Conservation (phyloP, 2,888 invertebrate genomes). For the Polymixis lichenea region DNA sequence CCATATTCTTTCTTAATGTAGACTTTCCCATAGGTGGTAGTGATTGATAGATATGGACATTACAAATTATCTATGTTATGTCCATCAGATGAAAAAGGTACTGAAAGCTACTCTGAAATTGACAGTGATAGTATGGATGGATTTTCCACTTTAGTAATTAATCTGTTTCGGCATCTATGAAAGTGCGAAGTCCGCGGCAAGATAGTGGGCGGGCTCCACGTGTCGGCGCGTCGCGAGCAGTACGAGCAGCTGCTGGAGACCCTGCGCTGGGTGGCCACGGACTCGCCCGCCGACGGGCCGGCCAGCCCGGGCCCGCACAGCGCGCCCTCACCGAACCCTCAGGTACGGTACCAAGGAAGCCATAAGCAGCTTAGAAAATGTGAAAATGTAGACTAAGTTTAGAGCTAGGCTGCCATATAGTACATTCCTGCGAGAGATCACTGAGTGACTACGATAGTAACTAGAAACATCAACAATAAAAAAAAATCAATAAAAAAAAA, state of each 20-base stretch:
- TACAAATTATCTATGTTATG: neutral
- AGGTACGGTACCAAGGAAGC: conserved; percentile 22
- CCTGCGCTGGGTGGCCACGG: conserved; percentile 78
- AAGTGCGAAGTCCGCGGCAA: conserved; percentile 92
- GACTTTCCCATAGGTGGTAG: neutral
- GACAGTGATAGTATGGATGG: too few species aligned
- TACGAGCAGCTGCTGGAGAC: conserved; percentile 97
- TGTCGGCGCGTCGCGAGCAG: conserved; percentile 96
- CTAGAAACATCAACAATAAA: too few species aligned
- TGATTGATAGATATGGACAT: neutral
- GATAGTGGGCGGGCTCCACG: conserved; percentile 95
- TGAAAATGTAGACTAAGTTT: neutral
- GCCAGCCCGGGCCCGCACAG: conserved; percentile 22
- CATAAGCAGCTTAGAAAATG: neutral
- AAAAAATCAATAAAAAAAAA: too few species aligned
- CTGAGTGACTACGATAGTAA: too few species aligned
- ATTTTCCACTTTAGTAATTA: neutral
- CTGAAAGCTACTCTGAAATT: neutral
- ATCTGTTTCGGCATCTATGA: neutral
- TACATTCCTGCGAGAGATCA: too few species aligned
- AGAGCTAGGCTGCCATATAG: neutral
- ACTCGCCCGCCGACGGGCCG: conserved; percentile 56
- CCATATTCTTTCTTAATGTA: too few species aligned
- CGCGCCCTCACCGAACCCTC: conserved; percentile 12
- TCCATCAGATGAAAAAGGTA: neutral